phyloP scores from a whole-genome alignment of 2,797 vertebrate species.

The Coracias cyanogaster region DNA sequence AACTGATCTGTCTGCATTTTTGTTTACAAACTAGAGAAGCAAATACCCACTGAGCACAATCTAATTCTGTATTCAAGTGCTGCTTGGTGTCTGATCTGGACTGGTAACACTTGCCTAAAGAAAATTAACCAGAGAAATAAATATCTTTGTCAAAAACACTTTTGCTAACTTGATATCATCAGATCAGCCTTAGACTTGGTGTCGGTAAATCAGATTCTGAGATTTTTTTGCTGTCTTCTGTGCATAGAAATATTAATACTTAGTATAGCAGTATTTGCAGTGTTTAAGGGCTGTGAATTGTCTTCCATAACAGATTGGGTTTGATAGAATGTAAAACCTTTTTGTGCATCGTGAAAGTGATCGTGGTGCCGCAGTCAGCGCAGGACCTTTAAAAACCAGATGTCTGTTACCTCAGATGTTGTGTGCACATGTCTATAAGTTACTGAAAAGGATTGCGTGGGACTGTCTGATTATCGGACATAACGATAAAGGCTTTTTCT shows the following conservation, averaged over 20 bases:
- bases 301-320: neutral
- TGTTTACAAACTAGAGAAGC: neutral
- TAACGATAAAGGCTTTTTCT: neutral
- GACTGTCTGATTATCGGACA: neutral
- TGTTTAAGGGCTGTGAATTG: neutral
- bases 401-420: neutral
- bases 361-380: neutral
- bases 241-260: neutral
- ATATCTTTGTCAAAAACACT: neutral
- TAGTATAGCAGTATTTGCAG: neutral
- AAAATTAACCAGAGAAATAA: neutral
- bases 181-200: neutral
- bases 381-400: neutral
- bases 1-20: neutral
- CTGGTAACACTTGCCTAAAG: neutral
- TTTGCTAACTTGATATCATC: neutral
- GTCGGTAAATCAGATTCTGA: neutral
- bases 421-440: neutral
- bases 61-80: neutral
- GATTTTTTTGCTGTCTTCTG: neutral
- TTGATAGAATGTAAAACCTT: neutral
- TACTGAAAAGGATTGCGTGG: neutral
- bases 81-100: neutral
- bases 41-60: neutral
- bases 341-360: neutral